A percentile compares a stretch with the other conserved stretches of the same genome.
These are phyloP conservation scores for Pionites leucogaster DNA, from an alignment of 2,113 vertebrate genomes.

Conservation along the genomic window DNA sequence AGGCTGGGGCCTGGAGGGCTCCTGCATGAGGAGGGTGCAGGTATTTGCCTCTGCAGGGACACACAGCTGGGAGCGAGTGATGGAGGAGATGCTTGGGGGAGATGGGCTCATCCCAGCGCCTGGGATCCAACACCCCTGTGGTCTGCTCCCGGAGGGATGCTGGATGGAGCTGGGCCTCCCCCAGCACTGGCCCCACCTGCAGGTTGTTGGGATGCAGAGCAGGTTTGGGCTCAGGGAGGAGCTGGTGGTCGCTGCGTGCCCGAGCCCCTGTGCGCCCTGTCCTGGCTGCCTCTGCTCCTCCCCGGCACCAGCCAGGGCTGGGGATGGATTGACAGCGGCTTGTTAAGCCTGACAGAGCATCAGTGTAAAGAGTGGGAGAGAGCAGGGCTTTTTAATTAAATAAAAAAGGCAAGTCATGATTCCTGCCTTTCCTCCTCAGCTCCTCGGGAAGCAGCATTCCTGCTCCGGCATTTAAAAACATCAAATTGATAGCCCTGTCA, in stretches of 20 bases:
- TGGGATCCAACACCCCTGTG: accelerated
- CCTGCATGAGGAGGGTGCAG: accelerated
- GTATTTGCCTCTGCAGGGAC: neutral
- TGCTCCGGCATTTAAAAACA: neutral
- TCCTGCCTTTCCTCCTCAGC: constrained; percentile 7
- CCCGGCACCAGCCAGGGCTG: neutral
- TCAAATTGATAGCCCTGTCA: constrained; percentile 42
- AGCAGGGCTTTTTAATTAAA: constrained; percentile 23
- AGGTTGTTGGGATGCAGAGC: accelerated
- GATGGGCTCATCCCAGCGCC: neutral
- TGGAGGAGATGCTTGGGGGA: neutral
- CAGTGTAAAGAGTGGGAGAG: neutral
- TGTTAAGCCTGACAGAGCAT: constrained; percentile 46
- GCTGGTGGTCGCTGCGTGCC: neutral
- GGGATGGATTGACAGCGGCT: neutral
- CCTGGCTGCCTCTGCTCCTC: neutral
- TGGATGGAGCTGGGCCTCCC: neutral
- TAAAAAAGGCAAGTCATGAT: neutral
- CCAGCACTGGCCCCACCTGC: accelerated
- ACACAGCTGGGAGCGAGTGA: accelerated
- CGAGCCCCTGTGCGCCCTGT: accelerated
- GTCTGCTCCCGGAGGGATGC: neutral
- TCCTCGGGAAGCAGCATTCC: neutral
- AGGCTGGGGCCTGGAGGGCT: neutral
- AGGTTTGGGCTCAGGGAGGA: neutral